phyloP scores from a whole-genome alignment of 2,113 vertebrate genomes.

The Hassar affinis region DNA sequence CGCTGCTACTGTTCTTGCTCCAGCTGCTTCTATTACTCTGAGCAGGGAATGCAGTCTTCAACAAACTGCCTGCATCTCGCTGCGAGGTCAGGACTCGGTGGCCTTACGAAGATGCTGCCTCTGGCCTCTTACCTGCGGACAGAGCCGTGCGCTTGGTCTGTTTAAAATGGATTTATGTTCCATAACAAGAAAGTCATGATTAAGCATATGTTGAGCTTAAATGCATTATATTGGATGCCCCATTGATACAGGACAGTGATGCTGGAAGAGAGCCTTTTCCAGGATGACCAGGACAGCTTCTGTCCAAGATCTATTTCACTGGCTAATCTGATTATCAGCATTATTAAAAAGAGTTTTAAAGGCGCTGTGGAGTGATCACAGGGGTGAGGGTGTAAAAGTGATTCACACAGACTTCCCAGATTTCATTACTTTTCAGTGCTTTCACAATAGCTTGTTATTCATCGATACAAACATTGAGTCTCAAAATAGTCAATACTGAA shows the following conservation, averaged over 20 bases:
- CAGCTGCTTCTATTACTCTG: conserved; percentile 10
- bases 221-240: background rate
- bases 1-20: conserved; percentile 16
- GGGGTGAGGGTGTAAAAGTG: background rate
- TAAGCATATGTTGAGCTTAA: background rate
- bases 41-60: conserved; percentile 31
- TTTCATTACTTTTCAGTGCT: background rate
- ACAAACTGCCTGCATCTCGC: background rate
- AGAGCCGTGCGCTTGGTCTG: background rate
- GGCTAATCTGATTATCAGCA: background rate
- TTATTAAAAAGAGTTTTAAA: background rate
- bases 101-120: conserved; percentile 44
- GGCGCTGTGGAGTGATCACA: background rate
- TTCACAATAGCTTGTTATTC: background rate
- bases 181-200: background rate
- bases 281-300: background rate
- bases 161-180: background rate
- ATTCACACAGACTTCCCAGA: background rate
- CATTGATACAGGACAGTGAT: background rate
- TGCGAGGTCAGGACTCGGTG: background rate
- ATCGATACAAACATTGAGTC: background rate
- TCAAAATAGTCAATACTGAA: background rate
- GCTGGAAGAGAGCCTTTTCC: background rate
- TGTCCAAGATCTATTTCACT: background rate
- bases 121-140: conserved; percentile 47